Evolutionary conservation across 2,888 invertebrate species (phyloP), one percentile per base, ranked within the genome.

Genomic region (Drosophila borealis): DNA sequence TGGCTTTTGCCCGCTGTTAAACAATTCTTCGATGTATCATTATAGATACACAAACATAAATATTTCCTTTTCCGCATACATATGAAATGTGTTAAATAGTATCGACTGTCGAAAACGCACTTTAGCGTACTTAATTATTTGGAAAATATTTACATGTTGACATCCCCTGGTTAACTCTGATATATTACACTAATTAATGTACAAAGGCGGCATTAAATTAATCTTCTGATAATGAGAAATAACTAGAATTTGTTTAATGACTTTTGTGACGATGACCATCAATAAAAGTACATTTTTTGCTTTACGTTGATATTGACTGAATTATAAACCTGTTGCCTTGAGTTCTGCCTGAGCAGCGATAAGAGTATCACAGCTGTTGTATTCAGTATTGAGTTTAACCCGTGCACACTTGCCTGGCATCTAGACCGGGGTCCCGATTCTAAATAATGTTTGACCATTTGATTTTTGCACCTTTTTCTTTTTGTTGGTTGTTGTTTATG

Each of bases 381-480:
- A 36, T 9, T 42, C 9, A 13, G 50, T 14, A 34, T n/a, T 10
- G 29, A 13, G 48, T 42, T 59, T 37, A 49, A 42, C 33, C 17
- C 39, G 36, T 11, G 33, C 34, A 46, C 17, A 21, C 14, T 25
- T n/a, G 33, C 11, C 9, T n/a, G 45, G 10, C 60, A 13, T 9
- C 13, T 48, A 48, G 6, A 36, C 33, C 19, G 42, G 51, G 2
- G 29, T 29, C 17, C 5, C 19, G 59, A 37, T 25, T 56, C 42
- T 75, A 70, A 75, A 63, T 74, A 75, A 75, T 75, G 64, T 55
- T 64, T 75, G 77, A 70, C 56, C 75, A 75, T 76, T 80, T 76
- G 77, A 76, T 59, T 62, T 57, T 69, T 57, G 76, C 56, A 53
- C 59, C 62, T 60, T 59, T 63, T 53, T 25, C 4, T 48, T 53